These are phyloP conservation scores for Stercorarius parasiticus DNA, from an alignment of 2,113 vertebrate genomes.

Conservation along the genomic window DNA sequence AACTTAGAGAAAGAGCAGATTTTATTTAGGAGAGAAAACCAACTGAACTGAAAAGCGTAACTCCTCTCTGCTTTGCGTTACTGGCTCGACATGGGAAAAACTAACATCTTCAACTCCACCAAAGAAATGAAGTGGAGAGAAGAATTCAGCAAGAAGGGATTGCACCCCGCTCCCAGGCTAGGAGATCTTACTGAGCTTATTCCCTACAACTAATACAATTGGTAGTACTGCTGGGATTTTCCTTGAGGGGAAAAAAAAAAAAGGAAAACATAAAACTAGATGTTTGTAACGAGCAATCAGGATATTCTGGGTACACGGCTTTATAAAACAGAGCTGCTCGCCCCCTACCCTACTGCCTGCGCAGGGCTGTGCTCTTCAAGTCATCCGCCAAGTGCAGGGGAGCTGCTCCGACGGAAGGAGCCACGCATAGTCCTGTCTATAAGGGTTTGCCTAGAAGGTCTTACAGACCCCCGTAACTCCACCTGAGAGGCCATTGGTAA, in stretches of 20 bases:
- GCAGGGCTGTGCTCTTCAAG: not conserved
- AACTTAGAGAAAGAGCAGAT: not conserved
- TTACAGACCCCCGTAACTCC: not conserved
- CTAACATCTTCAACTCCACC: not conserved
- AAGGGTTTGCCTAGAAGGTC: not conserved
- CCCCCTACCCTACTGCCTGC: not conserved
- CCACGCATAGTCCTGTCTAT: not conserved
- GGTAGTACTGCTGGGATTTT: not conserved
- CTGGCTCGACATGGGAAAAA: not conserved
- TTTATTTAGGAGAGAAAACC: not conserved
- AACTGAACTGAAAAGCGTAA: not conserved
- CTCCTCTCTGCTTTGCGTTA: not conserved
- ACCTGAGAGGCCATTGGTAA: accelerated
- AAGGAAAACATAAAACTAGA: not conserved
- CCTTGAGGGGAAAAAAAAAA: not conserved
- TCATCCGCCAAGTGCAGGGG: not conserved
- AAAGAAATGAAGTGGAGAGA: not conserved
- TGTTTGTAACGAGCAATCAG: not conserved
- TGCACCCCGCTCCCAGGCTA: not conserved
- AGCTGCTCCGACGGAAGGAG: not conserved
- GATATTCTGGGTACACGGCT: not conserved
- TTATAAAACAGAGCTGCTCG: not conserved
- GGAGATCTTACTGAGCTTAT: not conserved
- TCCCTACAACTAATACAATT: not conserved
- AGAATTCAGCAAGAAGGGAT: not conserved